Evolutionary conservation across 1,140 invertebrate species (phyloP), one percentile per base, ranked within the genome.

Genomic region (Harlomillsia oculata): DNA sequence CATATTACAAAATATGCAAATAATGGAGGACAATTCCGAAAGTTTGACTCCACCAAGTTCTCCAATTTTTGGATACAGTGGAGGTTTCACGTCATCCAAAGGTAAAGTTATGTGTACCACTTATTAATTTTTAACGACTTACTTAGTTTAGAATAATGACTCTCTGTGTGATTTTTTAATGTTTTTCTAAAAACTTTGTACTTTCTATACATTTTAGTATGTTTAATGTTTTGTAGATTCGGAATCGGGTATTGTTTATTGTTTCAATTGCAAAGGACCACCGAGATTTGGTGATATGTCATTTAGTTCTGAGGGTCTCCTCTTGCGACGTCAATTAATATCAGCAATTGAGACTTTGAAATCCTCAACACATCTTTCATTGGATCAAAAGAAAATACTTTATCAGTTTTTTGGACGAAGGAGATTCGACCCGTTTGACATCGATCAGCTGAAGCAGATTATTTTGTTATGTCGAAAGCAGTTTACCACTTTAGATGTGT

Each of bases 201-300:
- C 28, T 45, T 11, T 45, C 11, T 34, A 6, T 34, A 8, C 6
- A 34, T 8, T 34, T 34, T 14, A 5, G 13, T 9, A 8, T 49
- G 29, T 28, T 13, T 32, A 28, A 13, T 30, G 14, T 8, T 23
- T 36, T 37, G 4, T 39, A 5, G 14, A 40, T 16, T 6, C 40
- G 53, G 56, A 23, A 40, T 45, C 49, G n/a, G 56, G 40, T 14
- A n/a, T 51, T 2, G n/a, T 58, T 3, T 52, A 29, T 26, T 51
- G 48, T 34, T 50, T 58, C 23, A 25, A 26, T 21, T 58, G 56
- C 25, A 58, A 58, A 52, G 49, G 56, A 1, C 29, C 39, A 40
- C 21, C 43, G 21, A 18, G 41, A 0, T 6, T 23, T 9, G 14
- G 37, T 39, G 56, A 58, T 39, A 13, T 34, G 28, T 36, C 56